Base-by-base conservation (phyloP, 2,888 invertebrate genomes). In the Ormyrus pomaceus region DNA sequence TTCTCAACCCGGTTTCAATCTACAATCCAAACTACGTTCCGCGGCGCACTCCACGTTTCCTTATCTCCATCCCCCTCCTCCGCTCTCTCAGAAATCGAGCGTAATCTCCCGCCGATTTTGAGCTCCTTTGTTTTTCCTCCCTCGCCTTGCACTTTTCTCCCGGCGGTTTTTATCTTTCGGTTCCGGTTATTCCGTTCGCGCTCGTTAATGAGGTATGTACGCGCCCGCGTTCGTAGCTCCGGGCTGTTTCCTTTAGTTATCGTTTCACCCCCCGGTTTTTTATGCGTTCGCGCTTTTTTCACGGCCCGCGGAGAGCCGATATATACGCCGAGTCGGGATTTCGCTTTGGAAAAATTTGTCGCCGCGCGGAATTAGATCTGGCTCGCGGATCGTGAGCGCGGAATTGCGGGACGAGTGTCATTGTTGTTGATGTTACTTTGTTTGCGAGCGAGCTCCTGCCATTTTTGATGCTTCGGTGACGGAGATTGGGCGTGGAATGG, bases 181-280 rank as follows among this genome's bases (percentile, higher is more conserved):
- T 69, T 74, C 53, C 56, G 48, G 55, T 45, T 69, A 48, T 71
- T 68, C 45, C 58, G 46, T 59, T 53, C 66, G 46, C 66, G 48
- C 69, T 79, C 65, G 75, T 75, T 75, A 80, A 79, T 55, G 70
- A 19, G 34, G 34, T 34, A 34, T 34, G 4, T 73, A 51, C 5
- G 45, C 11, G 46, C 48, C 79, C 65, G 79, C 65, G 61, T 65
- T 69, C 19, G 56, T 9, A 51, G 51, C 13, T 48, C 34, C 19
- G 10, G 68, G 61, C 50, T 48, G 64, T 75, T 75, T 75, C 66
- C 61, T 75, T 79, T 75, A 75, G 70, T 75, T 75, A 75, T 75
- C 70, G 65, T 53, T 55, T 76, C 61, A 61, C 53, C 55, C 69
- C 46, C 62, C 6, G 34, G 50, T 50, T 45, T 66, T 50, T 46